Evolutionary conservation across 2,888 invertebrate species (phyloP), one percentile per base, ranked within the genome.

Genomic region (Busseola fusca): DNA sequence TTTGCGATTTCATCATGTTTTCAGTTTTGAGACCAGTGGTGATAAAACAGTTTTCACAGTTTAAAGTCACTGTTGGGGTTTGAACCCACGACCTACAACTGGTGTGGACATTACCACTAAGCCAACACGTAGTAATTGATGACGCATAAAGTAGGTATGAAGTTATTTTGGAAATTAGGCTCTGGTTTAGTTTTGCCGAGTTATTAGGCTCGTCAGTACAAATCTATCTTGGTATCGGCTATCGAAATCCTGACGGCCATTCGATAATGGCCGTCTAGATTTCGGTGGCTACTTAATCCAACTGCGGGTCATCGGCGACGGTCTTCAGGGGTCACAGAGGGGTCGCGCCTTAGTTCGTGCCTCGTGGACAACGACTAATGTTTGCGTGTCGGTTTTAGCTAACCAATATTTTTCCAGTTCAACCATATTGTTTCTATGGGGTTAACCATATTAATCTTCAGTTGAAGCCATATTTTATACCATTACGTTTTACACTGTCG

Each of bases 311-410:
- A 74, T 74, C 45, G 48, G 42, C 40, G 27, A 52, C 34, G 50
- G 34, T 34, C 27, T 48, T 64, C 52, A 57, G 45, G 52, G 77
- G 77, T 77, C 77, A 64, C 27, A 5, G 68, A 79, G 80, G 67
- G 68, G 75, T 77, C 77, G 30, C 57, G n/a, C 21, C 16, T 27
- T 52, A 50, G n/a, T 63, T n/a, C n/a, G n/a, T n/a, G 63, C 42
- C 34, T 12, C 48, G 30, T 64, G 48, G 40, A n/a, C 25, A 58
- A 10, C 6, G 27, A 57, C 56, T 52, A 58, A 59, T 76, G 30
- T 48, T 48, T 52, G 52, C 42, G 18, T 56, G 40, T 57, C 21
- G 7, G 18, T 27, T 63, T 45, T 66, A 42, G n/a, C 25, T 45
- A 16, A 45, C 1, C 5, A 48, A 4, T 42, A 52, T 10, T 54